Evolutionary conservation across 1,140 invertebrate genomes (phyloP).

Genomic region (Aporrectodea caliginosa): DNA sequence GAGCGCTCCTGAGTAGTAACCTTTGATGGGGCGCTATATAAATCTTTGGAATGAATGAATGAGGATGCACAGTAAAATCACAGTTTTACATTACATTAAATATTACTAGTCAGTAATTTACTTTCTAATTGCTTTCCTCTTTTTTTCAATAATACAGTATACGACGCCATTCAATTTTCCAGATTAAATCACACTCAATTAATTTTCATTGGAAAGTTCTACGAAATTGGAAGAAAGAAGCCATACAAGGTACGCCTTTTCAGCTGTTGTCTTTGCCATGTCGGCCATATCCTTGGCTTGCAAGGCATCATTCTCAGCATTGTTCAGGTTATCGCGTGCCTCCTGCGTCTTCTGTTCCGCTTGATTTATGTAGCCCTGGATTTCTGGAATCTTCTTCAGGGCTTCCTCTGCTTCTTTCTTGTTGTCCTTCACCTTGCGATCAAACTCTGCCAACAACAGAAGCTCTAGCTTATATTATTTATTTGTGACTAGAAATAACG

Average conservation of each 20-base stretch:
- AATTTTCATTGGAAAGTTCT: no score
- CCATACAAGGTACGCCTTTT: conserved; percentile 69
- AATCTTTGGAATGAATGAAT: no score
- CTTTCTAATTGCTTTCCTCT: background rate
- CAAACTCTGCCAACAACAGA: conserved; percentile 68
- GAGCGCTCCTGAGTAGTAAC: no score
- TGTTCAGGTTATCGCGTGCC: conserved; percentile 62
- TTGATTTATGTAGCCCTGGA: conserved; percentile 63
- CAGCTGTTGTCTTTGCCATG: conserved; percentile 68
- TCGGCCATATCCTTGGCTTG: conserved; percentile 71
- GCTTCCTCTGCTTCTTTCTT: conserved; percentile 68
- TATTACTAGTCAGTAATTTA: background rate
- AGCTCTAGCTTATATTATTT: background rate
- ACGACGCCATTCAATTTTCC: background rate
- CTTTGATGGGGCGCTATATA: no score
- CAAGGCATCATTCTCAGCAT: conserved; percentile 73
- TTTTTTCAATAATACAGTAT: background rate
- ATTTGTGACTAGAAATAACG: background rate
- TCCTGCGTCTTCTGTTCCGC: conserved; percentile 62
- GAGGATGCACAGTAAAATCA: background rate
- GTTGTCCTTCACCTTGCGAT: conserved; percentile 78
- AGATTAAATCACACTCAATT: background rate
- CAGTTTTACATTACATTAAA: background rate
- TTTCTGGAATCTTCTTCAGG: conserved; percentile 62
- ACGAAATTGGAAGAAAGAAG: no score